Percentiles rank a stretch among this genome's conserved stretches.
phyloP scores from a whole-genome alignment of 2,797 vertebrate genomes.

The Dicrostonyx torquatus region DNA sequence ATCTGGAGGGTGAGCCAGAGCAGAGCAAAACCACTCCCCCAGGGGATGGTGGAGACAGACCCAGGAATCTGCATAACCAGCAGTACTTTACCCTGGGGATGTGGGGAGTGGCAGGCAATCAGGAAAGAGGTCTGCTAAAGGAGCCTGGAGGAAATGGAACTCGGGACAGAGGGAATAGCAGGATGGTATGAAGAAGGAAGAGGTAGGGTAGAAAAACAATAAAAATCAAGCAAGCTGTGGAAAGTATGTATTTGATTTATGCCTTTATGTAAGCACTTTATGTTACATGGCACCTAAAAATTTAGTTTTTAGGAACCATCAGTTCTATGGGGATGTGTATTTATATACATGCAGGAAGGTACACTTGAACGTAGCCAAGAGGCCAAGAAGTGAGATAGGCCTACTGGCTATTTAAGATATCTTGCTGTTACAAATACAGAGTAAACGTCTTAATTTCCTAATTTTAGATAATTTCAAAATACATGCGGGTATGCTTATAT shows the following conservation, averaged over 20 bases:
- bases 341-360: background rate
- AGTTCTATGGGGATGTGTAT: background rate
- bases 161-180: background rate
- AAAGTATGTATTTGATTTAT: background rate
- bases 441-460: background rate
- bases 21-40: background rate
- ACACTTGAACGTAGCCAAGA: background rate
- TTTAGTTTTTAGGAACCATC: constrained; percentile 26
- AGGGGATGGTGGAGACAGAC: background rate
- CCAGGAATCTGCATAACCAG: background rate
- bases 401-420: background rate
- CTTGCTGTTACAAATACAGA: constrained; percentile 23
- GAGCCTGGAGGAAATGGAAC: background rate
- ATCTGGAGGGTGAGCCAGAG: background rate
- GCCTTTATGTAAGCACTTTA: background rate
- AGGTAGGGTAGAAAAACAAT: background rate
- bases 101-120: too few relatives aligned
- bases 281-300: background rate
- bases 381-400: background rate
- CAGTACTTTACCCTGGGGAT: background rate
- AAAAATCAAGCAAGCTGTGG: background rate
- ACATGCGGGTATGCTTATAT: too few relatives aligned
- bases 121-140: background rate
- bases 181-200: background rate
- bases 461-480: background rate